Conservation (phyloP, 2,113 vertebrate genomes). For the Nymphicus hollandicus region DNA sequence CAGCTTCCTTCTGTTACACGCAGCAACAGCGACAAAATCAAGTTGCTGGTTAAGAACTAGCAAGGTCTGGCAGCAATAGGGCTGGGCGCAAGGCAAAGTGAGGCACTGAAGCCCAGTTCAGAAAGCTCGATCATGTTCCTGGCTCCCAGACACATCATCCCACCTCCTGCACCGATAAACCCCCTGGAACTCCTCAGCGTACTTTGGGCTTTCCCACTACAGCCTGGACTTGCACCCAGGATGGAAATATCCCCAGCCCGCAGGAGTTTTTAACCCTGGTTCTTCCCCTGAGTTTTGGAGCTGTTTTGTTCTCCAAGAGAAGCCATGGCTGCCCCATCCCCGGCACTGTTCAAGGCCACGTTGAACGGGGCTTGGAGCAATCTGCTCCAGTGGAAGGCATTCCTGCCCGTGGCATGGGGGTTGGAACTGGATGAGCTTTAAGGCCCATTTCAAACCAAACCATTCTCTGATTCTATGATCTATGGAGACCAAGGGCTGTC, state of each 20-base stretch:
- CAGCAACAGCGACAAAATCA: background rate
- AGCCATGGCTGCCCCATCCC: background rate
- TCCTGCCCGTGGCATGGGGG: background rate
- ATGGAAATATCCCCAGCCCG: fast-evolving
- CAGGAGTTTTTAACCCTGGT: fast-evolving
- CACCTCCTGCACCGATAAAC: fast-evolving
- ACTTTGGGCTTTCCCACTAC: fast-evolving
- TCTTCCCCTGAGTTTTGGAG: background rate
- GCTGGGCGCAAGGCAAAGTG: fast-evolving
- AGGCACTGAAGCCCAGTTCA: background rate
- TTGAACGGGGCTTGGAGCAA: fast-evolving
- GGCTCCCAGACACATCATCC: fast-evolving
- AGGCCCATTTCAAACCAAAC: background rate
- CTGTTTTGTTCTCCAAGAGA: background rate
- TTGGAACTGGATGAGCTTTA: background rate
- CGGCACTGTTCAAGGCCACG: background rate
- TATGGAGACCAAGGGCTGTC: background rate
- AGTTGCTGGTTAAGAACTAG: background rate
- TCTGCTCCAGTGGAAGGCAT: background rate
- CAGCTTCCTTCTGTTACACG: constrained; percentile 58
- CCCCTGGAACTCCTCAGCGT: fast-evolving
- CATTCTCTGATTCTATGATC: background rate
- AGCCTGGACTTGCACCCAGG: fast-evolving
- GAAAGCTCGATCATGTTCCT: fast-evolving
- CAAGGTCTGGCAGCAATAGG: background rate